Evolutionary conservation across 2,797 vertebrate genomes (phyloP).

Genomic region (Alcedo atthis): DNA sequence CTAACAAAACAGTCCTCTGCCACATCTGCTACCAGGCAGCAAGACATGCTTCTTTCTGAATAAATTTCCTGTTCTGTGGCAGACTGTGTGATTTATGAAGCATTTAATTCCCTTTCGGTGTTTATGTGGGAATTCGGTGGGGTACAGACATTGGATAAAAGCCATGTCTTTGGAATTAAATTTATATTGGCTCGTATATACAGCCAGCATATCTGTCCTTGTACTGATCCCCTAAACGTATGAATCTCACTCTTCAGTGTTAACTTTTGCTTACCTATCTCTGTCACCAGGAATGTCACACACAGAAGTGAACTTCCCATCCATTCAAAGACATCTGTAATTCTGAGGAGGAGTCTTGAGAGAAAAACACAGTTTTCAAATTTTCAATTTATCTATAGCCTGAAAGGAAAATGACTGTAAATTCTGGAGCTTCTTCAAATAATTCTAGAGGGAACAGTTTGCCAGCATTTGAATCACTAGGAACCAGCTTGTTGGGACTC

Average conservation of each 20-base stretch:
- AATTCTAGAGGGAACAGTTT: constrained; percentile 39
- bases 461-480: constrained; percentile 14
- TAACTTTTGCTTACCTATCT: background rate
- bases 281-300: background rate
- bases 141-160: background rate
- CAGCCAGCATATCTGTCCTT: background rate
- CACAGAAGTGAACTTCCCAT: background rate
- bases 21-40: background rate
- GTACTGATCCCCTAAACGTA: background rate
- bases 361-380: background rate
- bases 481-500: constrained; percentile 39
- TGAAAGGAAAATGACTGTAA: constrained; percentile 20
- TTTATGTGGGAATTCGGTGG: background rate
- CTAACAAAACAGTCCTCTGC: background rate
- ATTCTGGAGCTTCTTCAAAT: constrained; percentile 41
- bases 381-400: constrained; percentile 11
- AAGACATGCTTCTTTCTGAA: background rate
- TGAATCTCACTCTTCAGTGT: background rate
- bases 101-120: background rate
- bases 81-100: background rate
- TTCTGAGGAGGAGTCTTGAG: background rate
- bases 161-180: background rate
- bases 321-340: background rate
- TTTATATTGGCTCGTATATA: background rate
- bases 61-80: background rate